A percentile compares a stretch with the other conserved stretches of the same genome.
Evolutionary conservation across 1,140 invertebrate species (phyloP).

Genomic region (Diachasma alloeum): DNA sequence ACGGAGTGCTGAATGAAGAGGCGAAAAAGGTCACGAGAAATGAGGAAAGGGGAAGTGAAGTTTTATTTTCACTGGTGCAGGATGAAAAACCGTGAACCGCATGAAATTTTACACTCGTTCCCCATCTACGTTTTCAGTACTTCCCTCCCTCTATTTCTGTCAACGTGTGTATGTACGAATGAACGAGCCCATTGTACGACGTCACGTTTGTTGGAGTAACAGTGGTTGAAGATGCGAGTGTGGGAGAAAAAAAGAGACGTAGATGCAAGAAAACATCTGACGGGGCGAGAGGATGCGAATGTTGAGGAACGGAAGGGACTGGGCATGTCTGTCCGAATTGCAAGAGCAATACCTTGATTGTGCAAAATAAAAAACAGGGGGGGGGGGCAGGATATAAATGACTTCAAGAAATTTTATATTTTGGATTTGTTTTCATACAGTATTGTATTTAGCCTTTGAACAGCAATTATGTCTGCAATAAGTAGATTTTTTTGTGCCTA

Average conservation of each 20-base stretch:
- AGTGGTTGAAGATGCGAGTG: neutral
- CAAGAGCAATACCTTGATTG: neutral
- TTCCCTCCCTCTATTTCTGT: constrained; percentile 7
- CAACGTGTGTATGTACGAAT: neutral
- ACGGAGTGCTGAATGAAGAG: neutral
- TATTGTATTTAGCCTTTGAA: too few relatives aligned
- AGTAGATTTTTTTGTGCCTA: too few relatives aligned
- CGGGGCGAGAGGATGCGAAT: neutral
- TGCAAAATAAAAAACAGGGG: too few relatives aligned
- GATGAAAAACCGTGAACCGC: constrained; percentile 15
- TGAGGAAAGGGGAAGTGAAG: neutral
- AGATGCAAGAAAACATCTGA: neutral
- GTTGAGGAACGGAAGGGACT: neutral
- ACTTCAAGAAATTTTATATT: too few relatives aligned
- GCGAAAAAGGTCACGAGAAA: neutral
- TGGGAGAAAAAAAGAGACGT: neutral
- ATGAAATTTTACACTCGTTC: neutral
- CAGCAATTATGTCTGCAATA: too few relatives aligned
- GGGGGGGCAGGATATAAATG: too few relatives aligned
- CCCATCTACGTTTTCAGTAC: constrained; percentile 8
- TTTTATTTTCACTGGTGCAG: neutral
- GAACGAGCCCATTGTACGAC: constrained; percentile 25
- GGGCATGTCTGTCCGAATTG: neutral
- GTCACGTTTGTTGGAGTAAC: neutral
- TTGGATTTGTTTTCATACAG: too few relatives aligned